Conservation (phyloP, 1,140 invertebrate genomes). For the Nixonia krombeini region DNA sequence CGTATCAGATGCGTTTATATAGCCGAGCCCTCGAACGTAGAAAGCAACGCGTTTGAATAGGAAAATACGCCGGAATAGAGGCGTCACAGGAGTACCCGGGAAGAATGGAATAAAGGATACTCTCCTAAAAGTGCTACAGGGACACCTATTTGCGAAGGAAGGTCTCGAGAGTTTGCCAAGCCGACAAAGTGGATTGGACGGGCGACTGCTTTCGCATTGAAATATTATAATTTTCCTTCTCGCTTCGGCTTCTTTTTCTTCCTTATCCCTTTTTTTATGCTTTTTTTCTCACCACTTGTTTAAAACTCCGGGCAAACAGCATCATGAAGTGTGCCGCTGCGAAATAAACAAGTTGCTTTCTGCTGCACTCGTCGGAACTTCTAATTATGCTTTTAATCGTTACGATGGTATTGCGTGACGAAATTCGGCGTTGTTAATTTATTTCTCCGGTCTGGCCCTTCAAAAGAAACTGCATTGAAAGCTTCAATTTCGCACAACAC, state of each 20-base stretch:
- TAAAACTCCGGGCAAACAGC: too few relatives aligned
- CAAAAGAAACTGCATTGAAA: too few relatives aligned
- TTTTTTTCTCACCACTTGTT: too few relatives aligned
- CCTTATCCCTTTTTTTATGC: background rate
- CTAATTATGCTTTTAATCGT: too few relatives aligned
- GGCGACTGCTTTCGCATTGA: constrained; percentile 43
- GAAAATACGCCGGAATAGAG: constrained; percentile 42
- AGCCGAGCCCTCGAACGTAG: constrained; percentile 40
- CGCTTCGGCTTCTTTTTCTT: background rate
- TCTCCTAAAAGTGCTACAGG: constrained; percentile 47
- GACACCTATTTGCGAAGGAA: constrained; percentile 49
- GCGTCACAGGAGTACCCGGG: constrained; percentile 43
- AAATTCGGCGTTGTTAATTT: too few relatives aligned
- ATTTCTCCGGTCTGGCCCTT: too few relatives aligned
- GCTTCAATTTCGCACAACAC: too few relatives aligned
- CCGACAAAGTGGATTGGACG: constrained; percentile 37
- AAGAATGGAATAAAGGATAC: constrained; percentile 49
- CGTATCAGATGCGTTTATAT: constrained; percentile 49
- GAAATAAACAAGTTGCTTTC: too few relatives aligned
- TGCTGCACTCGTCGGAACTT: too few relatives aligned
- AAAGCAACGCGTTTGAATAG: constrained; percentile 45
- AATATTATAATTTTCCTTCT: constrained; percentile 47
- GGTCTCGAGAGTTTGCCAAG: constrained; percentile 44
- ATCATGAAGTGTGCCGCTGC: too few relatives aligned
- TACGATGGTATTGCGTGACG: too few relatives aligned